These are phyloP conservation scores for Hanleya hanleyi DNA, from an alignment of 2,888 invertebrate species.

Conservation along the genomic window DNA sequence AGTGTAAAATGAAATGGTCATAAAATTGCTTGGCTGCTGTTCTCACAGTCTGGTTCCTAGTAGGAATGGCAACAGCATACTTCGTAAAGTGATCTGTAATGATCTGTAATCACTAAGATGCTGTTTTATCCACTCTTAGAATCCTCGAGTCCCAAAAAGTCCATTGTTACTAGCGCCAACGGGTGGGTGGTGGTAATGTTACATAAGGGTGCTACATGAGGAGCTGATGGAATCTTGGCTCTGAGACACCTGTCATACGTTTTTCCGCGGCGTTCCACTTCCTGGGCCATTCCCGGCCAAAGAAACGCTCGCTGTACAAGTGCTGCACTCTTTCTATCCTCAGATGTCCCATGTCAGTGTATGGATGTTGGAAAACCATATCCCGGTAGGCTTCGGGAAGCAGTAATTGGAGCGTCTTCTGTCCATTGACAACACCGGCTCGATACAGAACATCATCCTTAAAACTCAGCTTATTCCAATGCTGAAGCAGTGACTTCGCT, in stretches of 20 bases:
- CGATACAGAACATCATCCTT: too few relatives aligned
- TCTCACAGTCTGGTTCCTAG: neutral
- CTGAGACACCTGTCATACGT: too few relatives aligned
- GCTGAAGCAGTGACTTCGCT: too few relatives aligned
- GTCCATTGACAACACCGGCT: neutral
- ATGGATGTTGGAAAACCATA: neutral
- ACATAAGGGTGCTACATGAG: too few relatives aligned
- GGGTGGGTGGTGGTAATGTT: neutral
- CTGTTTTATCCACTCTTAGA: neutral
- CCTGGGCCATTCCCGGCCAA: too few relatives aligned
- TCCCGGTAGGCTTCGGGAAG: too few relatives aligned
- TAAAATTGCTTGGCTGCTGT: too few relatives aligned
- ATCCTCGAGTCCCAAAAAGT: neutral
- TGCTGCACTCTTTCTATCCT: neutral
- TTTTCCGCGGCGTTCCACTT: too few relatives aligned
- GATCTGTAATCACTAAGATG: neutral
- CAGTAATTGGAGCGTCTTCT: neutral
- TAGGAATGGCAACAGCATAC: neutral
- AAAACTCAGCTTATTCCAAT: too few relatives aligned
- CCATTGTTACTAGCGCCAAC: neutral
- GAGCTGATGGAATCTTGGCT: too few relatives aligned
- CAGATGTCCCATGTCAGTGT: neutral
- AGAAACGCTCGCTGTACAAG: too few relatives aligned
- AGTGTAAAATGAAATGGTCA: too few relatives aligned
- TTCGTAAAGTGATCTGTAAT: neutral